A percentile compares a stretch with the other conserved stretches of the same genome.
Evolutionary conservation across 2,888 invertebrate genomes (phyloP).

Genomic region (Hyposoter didymator): DNA sequence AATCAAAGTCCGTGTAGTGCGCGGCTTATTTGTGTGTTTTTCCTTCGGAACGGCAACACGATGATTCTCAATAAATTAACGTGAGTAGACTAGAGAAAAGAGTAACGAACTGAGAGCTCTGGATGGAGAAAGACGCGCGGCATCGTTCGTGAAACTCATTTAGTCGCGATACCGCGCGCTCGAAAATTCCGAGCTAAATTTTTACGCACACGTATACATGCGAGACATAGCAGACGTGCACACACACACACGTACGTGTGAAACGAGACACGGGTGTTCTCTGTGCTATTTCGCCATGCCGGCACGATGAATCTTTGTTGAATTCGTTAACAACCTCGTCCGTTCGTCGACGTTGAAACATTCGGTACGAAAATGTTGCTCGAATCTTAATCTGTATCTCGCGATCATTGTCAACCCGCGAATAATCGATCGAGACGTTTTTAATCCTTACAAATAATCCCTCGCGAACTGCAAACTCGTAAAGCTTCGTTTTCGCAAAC

Average conservation of each 20-base stretch:
- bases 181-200: slow-evolving; percentile 66
- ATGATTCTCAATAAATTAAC: slow-evolving; percentile 82
- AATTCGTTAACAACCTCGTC: slow-evolving; percentile 30
- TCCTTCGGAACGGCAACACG: slow-evolving; percentile 80
- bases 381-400: neutral
- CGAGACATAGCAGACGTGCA: slow-evolving; percentile 21
- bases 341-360: slow-evolving; percentile 14
- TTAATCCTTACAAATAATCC: slow-evolving; percentile 7
- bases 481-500: slow-evolving; percentile 35
- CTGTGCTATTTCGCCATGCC: slow-evolving; percentile 68
- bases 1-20: slow-evolving; percentile 76
- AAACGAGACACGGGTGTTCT: slow-evolving; percentile 22
- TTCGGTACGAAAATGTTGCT: slow-evolving; percentile 1
- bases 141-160: slow-evolving; percentile 73
- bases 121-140: slow-evolving; percentile 67
- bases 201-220: slow-evolving; percentile 38
- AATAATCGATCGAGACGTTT: slow-evolving; percentile 19
- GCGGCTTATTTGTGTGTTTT: slow-evolving; percentile 78
- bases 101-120: neutral
- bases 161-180: slow-evolving; percentile 77
- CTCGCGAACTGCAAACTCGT: neutral
- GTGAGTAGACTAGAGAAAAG: slow-evolving; percentile 75
- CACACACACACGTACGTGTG: neutral
- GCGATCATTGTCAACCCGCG: slow-evolving; percentile 24
- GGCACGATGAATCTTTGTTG: slow-evolving; percentile 63